A percentile compares a stretch with the other conserved stretches of the same genome.
Evolutionary conservation across 2,888 invertebrate genomes (phyloP).

Genomic region (Zaprionus lineosus): DNA sequence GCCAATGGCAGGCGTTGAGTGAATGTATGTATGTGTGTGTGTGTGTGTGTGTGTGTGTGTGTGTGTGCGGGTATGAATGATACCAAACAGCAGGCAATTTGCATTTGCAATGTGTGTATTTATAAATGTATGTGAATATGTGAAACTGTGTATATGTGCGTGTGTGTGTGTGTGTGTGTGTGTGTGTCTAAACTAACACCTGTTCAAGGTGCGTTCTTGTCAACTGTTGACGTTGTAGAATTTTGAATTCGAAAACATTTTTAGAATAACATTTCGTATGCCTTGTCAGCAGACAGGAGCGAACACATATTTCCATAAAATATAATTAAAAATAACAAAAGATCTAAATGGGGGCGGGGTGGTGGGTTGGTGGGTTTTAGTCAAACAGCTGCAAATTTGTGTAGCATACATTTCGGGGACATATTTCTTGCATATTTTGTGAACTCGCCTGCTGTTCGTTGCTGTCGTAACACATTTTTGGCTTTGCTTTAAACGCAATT

Average conservation of each 20-base stretch:
- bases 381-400: constrained; percentile 35
- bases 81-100: constrained; percentile 45
- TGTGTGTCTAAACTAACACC: constrained; percentile 58
- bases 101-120: constrained; percentile 30
- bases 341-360: neutral
- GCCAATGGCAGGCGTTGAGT: constrained; percentile 1
- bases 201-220: constrained; percentile 46
- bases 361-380: neutral
- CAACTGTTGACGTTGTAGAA: constrained; percentile 56
- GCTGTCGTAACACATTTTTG: constrained; percentile 47
- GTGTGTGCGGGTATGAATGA: constrained; percentile 40
- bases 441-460: constrained; percentile 1
- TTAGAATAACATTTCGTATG: constrained; percentile 40
- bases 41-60: constrained; percentile 5
- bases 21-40: neutral
- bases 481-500: constrained; percentile 56
- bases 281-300: constrained; percentile 57
- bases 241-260: constrained; percentile 49
- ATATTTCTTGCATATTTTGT: constrained; percentile 65
- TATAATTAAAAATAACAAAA: constrained; percentile 70
- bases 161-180: constrained; percentile 14
- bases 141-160: constrained; percentile 10
- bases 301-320: constrained; percentile 59
- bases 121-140: constrained; percentile 14
- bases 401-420: constrained; percentile 27